Evolutionary conservation across 2,888 invertebrate species (phyloP), one percentile per base, ranked within the genome.

Genomic region (Plutella xylostella): DNA sequence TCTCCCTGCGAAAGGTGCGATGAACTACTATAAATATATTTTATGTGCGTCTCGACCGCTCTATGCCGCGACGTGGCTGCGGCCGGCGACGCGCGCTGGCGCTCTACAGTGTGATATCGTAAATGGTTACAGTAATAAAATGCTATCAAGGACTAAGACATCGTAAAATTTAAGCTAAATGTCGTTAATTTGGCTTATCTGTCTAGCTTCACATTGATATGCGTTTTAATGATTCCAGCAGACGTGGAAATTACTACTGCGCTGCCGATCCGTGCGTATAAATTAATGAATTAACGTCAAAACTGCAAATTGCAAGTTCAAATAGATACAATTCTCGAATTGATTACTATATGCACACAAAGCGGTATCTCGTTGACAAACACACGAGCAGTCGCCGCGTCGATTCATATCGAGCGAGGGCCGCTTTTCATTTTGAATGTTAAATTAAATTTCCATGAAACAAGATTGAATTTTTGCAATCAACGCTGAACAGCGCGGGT

Each of bases 401-500:
- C 80, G 78, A 75, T 80, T 79, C 80, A 83, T 83, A 82, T 76
- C 75, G 72, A 68, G 58, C 74, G 72, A 68, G 67, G 61, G 72
- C 63, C 58, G 78, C 79, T 75, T 78, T 80, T 80, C 82, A 82
- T 82, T 83, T 80, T 72, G 77, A 72, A 80, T 79, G 82, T 80
- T 80, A 82, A 83, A 83, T 83, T 80, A 82, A 83, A 83, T 83
- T 80, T 83, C 76, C 74, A 80, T 80, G 80, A 75, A 82, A 83
- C 82, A 79, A 77, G 76, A 82, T 82, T 80, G 80, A 80, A 82
- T 80, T 83, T 83, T 82, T 80, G 79, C 82, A 83, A 83, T 82
- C 82, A 83, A 68, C 72, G 40, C 40, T n/a, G n/a, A n/a, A n/a
- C n/a, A 17, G 39, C 43, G 37, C 35, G 30, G 20, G 44, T 15